Percentiles rank a stretch among this genome's conserved stretches.
These are phyloP conservation scores for Platycercus adscitus DNA, from an alignment of 2,113 vertebrate species.

Conservation along the genomic window DNA sequence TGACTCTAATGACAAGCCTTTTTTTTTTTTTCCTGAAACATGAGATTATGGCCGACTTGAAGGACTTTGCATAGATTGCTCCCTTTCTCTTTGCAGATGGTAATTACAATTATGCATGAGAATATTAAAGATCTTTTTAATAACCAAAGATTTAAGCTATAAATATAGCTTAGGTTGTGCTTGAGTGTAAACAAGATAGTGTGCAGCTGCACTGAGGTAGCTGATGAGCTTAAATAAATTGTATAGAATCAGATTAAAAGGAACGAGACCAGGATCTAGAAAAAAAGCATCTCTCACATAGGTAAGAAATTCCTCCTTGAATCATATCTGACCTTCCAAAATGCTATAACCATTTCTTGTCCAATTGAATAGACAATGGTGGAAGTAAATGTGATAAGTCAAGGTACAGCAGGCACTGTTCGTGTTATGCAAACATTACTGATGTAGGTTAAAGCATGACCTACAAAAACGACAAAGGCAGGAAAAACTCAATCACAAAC, in stretches of 20 bases:
- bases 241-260: neutral
- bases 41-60: accelerated
- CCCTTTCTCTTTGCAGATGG: neutral
- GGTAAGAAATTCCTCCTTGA: neutral
- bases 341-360: neutral
- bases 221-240: neutral
- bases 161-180: neutral
- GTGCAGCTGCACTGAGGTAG: neutral
- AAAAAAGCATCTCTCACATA: neutral
- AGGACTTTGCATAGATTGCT: neutral
- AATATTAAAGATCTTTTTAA: neutral
- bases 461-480: slow-evolving; percentile 20
- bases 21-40: neutral
- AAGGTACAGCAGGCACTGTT: neutral
- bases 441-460: neutral
- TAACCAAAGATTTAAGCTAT: neutral
- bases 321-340: neutral
- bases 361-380: neutral
- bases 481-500: neutral
- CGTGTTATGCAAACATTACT: neutral
- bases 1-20: accelerated
- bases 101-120: neutral
- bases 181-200: neutral
- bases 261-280: neutral
- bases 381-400: neutral